Conservation (phyloP, 1,140 invertebrate genomes). For the Lepidotrigona ventralis region DNA sequence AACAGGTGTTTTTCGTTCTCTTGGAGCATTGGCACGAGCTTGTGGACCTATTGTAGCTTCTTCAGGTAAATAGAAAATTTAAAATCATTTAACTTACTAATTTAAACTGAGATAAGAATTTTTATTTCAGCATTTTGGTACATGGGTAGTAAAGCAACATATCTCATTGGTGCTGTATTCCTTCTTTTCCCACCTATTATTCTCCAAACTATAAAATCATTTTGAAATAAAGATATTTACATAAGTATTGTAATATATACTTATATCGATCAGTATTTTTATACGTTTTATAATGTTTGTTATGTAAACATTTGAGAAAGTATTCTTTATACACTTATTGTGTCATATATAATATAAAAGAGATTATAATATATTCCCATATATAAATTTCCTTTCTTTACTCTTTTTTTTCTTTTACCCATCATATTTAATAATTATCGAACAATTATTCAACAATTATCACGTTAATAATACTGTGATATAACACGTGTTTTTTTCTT, state of each 20-base stretch:
- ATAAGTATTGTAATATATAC: slow-evolving; percentile 4
- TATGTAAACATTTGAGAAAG: background rate
- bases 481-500: background rate
- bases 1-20: slow-evolving; percentile 95
- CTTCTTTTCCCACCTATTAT: slow-evolving; percentile 86
- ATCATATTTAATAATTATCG: background rate
- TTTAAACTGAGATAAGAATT: background rate
- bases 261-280: slow-evolving; percentile 46
- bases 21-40: slow-evolving; percentile 96
- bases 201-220: slow-evolving; percentile 68
- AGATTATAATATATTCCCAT: background rate
- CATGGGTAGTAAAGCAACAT: slow-evolving; percentile 87
- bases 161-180: slow-evolving; percentile 85
- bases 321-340: background rate
- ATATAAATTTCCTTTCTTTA: background rate
- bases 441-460: background rate
- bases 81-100: slow-evolving; percentile 9
- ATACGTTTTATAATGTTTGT: slow-evolving; percentile 14
- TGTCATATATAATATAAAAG: background rate
- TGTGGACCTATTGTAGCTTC: slow-evolving; percentile 94
- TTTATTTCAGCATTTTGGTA: slow-evolving; percentile 88
- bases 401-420: too few relatives aligned
- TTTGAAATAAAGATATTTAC: slow-evolving; percentile 25
- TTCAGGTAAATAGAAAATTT: slow-evolving; percentile 80
- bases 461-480: background rate